phyloP scores from a whole-genome alignment of 2,113 vertebrate species.

The Chaetodon trifascialis region DNA sequence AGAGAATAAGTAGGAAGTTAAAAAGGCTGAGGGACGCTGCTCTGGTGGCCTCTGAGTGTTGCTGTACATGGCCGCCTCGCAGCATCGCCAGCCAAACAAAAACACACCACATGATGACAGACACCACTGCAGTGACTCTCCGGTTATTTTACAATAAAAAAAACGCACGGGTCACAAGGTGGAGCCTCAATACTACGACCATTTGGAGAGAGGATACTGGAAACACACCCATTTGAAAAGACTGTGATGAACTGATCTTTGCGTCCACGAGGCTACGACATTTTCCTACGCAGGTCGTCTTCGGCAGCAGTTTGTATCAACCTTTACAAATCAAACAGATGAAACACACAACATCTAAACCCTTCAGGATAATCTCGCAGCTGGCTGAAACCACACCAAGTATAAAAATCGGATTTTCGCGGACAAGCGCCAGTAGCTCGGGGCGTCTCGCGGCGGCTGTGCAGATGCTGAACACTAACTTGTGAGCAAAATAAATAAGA shows the following conservation, averaged over 20 bases:
- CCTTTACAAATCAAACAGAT: constrained; percentile 40
- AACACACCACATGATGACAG: constrained; percentile 22
- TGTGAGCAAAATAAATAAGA: constrained; percentile 79
- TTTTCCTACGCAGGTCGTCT: constrained; percentile 30
- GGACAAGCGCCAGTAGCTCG: constrained; percentile 25
- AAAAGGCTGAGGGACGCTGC: constrained; percentile 40
- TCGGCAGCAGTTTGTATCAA: constrained; percentile 47
- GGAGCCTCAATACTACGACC: background rate
- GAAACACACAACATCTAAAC: constrained; percentile 59
- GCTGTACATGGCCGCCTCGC: constrained; percentile 23
- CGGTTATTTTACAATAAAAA: constrained; percentile 29
- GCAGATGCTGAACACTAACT: constrained; percentile 43
- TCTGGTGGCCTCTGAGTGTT: constrained; percentile 52
- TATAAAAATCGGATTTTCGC: constrained; percentile 49
- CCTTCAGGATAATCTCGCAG: constrained; percentile 62
- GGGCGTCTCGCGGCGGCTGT: constrained; percentile 46
- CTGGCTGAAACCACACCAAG: constrained; percentile 55
- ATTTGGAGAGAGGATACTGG: constrained; percentile 14
- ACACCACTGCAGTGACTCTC: constrained; percentile 47
- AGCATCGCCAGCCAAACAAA: constrained; percentile 32
- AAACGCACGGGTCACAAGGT: constrained; percentile 26
- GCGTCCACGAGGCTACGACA: constrained; percentile 55
- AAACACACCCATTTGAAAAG: constrained; percentile 33
- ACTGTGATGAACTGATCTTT: constrained; percentile 37
- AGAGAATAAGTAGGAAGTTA: constrained; percentile 28